Evolutionary conservation across 2,888 invertebrate species (phyloP).

Genomic region (Neoaliturus tenellus): DNA sequence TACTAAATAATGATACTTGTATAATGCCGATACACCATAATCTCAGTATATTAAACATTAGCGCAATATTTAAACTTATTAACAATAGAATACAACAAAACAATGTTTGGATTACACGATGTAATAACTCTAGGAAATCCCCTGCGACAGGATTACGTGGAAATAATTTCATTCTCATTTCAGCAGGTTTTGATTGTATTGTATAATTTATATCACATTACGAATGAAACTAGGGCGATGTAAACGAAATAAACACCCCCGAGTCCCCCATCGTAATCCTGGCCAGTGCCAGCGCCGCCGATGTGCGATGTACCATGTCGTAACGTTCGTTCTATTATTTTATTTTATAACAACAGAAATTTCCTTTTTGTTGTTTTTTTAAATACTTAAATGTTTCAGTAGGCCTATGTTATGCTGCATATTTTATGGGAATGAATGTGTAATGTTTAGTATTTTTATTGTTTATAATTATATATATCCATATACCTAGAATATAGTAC

Average conservation of each 20-base stretch:
- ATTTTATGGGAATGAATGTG: no score
- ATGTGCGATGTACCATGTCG: background rate
- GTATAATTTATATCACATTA: background rate
- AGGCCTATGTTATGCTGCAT: no score
- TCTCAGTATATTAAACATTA: background rate
- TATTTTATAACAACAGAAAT: background rate
- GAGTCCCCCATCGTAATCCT: background rate
- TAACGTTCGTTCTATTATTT: background rate
- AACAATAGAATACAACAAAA: background rate
- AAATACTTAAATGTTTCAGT: background rate
- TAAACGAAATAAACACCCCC: background rate
- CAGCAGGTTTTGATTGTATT: slow-evolving; percentile 5
- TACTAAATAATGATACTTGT: no score
- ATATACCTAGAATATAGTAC: no score
- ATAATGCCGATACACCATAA: background rate
- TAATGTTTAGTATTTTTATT: no score
- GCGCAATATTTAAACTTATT: background rate
- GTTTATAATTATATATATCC: no score
- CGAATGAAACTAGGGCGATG: background rate
- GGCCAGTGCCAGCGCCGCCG: no score
- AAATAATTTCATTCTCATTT: slow-evolving; percentile 13
- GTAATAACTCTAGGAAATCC: background rate
- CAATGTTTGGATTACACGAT: background rate
- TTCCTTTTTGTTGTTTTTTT: background rate
- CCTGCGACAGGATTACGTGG: background rate